Conservation (phyloP, 2,888 invertebrate species). For the Pristionchus exspectatus region DNA sequence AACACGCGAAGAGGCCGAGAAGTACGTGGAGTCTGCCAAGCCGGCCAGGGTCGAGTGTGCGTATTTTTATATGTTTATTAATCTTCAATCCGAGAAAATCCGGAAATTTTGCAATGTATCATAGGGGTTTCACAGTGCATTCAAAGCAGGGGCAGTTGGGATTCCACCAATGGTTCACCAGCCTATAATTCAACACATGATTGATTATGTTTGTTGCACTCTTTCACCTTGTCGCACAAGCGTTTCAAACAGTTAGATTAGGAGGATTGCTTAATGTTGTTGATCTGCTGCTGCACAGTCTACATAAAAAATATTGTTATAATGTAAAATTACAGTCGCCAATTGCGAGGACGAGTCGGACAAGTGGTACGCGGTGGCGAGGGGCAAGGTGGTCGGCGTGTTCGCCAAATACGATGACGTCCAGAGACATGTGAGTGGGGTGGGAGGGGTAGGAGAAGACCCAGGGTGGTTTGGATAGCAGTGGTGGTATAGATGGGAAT, state of each 20-base stretch:
- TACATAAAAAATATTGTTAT: too few relatives aligned
- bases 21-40: slow-evolving; percentile 63
- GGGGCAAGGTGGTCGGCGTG: slow-evolving; percentile 69
- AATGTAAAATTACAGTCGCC: not conserved
- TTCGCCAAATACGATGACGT: slow-evolving; percentile 68
- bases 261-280: too few relatives aligned
- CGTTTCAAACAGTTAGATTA: too few relatives aligned
- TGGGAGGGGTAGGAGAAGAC: not conserved
- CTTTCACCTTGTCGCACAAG: too few relatives aligned
- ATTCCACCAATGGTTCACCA: too few relatives aligned
- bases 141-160: too few relatives aligned
- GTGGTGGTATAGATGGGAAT: not conserved
- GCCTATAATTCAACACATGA: too few relatives aligned
- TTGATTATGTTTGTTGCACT: too few relatives aligned
- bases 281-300: too few relatives aligned
- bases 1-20: slow-evolving; percentile 68
- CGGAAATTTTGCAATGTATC: too few relatives aligned
- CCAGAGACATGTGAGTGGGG: slow-evolving; percentile 62
- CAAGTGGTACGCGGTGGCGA: slow-evolving; percentile 70
- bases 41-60: slow-evolving; percentile 63
- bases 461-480: not conserved
- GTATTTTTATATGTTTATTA: slow-evolving; percentile 7
- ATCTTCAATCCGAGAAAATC: not conserved
- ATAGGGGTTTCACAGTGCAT: too few relatives aligned
- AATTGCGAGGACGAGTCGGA: slow-evolving; percentile 57